Conservation (phyloP, 2,113 vertebrate species). For the Charadrius vociferus region DNA sequence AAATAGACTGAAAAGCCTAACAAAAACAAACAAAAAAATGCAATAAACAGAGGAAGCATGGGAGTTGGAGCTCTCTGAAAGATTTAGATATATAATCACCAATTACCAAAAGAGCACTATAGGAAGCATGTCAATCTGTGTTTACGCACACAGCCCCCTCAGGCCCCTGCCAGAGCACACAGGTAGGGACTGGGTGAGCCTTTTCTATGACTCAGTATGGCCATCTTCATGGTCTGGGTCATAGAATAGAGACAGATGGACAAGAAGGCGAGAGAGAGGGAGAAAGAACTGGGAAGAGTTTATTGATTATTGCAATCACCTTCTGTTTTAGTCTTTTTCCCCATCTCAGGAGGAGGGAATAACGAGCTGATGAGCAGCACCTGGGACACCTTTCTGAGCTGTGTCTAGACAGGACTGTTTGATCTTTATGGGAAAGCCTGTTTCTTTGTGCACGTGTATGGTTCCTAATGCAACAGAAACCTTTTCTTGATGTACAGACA, state of each 20-base stretch:
- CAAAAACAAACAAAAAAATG: background rate
- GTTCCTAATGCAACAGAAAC: background rate
- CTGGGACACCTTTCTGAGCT: background rate
- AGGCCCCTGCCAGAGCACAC: background rate
- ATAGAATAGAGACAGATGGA: background rate
- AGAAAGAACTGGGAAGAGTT: background rate
- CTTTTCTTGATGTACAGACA: background rate
- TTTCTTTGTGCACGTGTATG: background rate
- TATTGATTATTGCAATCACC: background rate
- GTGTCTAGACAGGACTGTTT: background rate
- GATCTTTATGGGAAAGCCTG: background rate
- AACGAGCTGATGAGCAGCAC: background rate
- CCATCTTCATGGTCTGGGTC: background rate
- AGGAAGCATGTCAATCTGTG: background rate
- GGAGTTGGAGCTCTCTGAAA: background rate
- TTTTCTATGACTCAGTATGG: background rate
- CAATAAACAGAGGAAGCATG: background rate
- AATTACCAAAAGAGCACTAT: background rate
- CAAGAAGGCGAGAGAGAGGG: background rate
- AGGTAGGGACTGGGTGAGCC: background rate
- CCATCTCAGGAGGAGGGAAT: background rate
- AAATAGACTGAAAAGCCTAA: background rate
- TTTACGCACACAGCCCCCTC: background rate
- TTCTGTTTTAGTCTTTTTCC: background rate
- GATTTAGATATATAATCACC: background rate